Percentiles rank a stretch among this genome's conserved stretches.
These are phyloP conservation scores for Numida meleagris DNA, from an alignment of 2,113 vertebrate genomes.

Conservation along the genomic window DNA sequence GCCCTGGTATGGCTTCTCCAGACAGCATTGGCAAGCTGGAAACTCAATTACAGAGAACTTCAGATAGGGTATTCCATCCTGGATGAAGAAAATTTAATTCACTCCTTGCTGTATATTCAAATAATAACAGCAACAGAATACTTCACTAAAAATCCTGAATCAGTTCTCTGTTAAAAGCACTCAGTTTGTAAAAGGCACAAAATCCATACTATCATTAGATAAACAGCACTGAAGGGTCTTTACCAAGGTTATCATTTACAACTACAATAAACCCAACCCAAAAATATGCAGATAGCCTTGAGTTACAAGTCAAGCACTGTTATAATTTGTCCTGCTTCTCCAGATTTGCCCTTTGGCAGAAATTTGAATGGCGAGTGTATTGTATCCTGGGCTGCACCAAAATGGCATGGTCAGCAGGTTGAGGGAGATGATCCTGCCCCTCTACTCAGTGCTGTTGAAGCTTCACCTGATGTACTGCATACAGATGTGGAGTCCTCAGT, in stretches of 20 bases:
- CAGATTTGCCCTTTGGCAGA: neutral
- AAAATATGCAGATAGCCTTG: slow-evolving; percentile 20
- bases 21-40: neutral
- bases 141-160: neutral
- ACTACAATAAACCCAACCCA: slow-evolving; percentile 2
- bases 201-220: neutral
- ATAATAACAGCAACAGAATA: neutral
- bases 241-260: slow-evolving; percentile 4
- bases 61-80: neutral
- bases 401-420: too few relatives aligned
- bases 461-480: too few relatives aligned
- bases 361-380: neutral
- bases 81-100: neutral
- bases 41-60: neutral
- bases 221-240: neutral
- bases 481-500: too few relatives aligned
- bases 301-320: neutral
- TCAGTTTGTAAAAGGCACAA: neutral
- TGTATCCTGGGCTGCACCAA: too few relatives aligned
- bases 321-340: neutral
- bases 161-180: neutral
- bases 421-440: too few relatives aligned
- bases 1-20: neutral
- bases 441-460: too few relatives aligned
- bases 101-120: neutral